Evolutionary conservation across 2,888 invertebrate species (phyloP).

Genomic region (Plusia festucae): DNA sequence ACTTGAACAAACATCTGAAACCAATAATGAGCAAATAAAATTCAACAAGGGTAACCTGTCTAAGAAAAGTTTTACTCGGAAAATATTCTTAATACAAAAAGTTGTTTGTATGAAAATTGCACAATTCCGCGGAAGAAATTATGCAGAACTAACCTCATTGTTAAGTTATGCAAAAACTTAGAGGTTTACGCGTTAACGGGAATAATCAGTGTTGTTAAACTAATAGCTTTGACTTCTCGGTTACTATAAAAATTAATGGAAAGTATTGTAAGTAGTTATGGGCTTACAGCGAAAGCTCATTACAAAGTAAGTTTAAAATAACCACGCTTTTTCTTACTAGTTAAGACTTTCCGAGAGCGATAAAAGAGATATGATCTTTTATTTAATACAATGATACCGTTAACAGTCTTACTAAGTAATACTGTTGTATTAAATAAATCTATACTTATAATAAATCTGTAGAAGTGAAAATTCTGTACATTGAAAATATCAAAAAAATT

Average conservation of each 20-base stretch:
- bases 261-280: constrained; percentile 1
- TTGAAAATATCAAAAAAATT: no score
- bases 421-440: no score
- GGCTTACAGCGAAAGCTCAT: not conserved
- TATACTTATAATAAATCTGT: no score
- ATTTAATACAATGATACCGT: not conserved
- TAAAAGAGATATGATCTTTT: not conserved
- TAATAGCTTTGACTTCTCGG: constrained; percentile 26
- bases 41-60: constrained; percentile 15
- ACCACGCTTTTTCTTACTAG: not conserved
- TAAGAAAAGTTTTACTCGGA: constrained; percentile 22
- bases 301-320: not conserved
- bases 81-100: constrained; percentile 36
- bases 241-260: constrained; percentile 7
- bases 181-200: constrained; percentile 22
- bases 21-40: constrained; percentile 20
- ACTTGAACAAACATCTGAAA: constrained; percentile 1
- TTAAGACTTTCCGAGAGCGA: not conserved
- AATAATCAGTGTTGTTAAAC: constrained; percentile 43
- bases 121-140: constrained; percentile 41
- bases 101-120: constrained; percentile 36
- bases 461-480: no score
- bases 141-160: constrained; percentile 43
- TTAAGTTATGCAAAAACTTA: constrained; percentile 49
- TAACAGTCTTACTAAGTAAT: not conserved